Evolutionary conservation across 1,140 invertebrate species (phyloP).

Genomic region (Rhysida immarginata): DNA sequence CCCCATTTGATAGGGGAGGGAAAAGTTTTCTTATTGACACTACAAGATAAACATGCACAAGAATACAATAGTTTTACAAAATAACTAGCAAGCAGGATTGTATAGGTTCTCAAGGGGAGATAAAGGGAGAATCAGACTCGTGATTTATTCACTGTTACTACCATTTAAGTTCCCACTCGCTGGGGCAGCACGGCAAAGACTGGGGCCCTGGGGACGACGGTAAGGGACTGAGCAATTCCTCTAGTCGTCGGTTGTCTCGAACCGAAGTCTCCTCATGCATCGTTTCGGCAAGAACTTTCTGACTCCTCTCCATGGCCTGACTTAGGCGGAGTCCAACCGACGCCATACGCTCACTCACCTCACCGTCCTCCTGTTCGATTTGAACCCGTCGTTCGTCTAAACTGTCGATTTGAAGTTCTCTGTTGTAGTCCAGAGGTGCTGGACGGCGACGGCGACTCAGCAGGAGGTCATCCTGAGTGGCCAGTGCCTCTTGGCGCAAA

Average conservation of each 20-base stretch:
- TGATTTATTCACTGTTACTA: too few species aligned
- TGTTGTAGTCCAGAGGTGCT: background rate
- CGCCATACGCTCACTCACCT: background rate
- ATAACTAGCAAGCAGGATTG: too few species aligned
- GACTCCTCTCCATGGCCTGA: too few species aligned
- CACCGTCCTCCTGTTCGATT: background rate
- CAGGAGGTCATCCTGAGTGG: conserved; percentile 3
- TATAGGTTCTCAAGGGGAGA: too few species aligned
- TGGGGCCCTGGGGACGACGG: background rate
- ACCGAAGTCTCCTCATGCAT: too few species aligned
- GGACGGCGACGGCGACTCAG: background rate
- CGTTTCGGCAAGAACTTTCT: too few species aligned
- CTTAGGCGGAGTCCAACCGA: background rate
- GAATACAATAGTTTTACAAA: too few species aligned
- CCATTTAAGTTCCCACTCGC: conserved; percentile 5
- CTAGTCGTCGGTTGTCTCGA: background rate
- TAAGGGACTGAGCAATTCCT: background rate
- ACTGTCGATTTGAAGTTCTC: background rate
- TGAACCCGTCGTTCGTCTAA: background rate
- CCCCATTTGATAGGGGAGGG: too few species aligned
- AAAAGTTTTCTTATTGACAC: too few species aligned
- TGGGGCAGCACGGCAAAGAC: background rate
- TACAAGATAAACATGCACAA: too few species aligned
- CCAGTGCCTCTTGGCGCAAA: conserved; percentile 1
- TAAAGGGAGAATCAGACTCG: too few species aligned